phyloP scores from a whole-genome alignment of 2,888 invertebrate species.

The Plebejus argus region DNA sequence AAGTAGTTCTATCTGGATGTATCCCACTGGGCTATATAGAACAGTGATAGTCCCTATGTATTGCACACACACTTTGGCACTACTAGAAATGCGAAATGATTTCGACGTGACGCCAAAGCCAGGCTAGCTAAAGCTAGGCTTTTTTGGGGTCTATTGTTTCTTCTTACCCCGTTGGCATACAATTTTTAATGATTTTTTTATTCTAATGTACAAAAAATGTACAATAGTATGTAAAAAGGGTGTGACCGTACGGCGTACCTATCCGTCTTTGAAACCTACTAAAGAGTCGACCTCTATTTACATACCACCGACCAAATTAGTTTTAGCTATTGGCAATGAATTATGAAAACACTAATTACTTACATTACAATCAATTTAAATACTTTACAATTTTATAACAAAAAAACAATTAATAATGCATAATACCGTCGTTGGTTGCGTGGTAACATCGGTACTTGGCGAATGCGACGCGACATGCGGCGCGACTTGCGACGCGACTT shows the following conservation, averaged over 20 bases:
- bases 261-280: too few relatives aligned
- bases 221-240: too few relatives aligned
- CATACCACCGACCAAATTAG: background rate
- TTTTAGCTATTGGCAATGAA: slow-evolving; percentile 3
- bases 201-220: too few relatives aligned
- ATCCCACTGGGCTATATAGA: too few relatives aligned
- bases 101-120: too few relatives aligned
- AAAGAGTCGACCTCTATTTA: background rate
- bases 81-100: background rate
- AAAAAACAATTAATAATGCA: slow-evolving; percentile 9
- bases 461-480: background rate
- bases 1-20: too few relatives aligned
- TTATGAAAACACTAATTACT: slow-evolving; percentile 14
- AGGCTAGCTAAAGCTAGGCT: too few relatives aligned
- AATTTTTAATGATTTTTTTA: too few relatives aligned
- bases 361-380: background rate
- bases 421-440: background rate
- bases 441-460: background rate
- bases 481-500: background rate
- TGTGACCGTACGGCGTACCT: too few relatives aligned
- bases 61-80: background rate
- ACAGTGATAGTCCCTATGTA: background rate
- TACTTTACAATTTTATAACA: background rate
- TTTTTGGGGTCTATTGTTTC: too few relatives aligned
- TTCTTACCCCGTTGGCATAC: too few relatives aligned